A percentile compares a stretch with the other conserved stretches of the same genome.
Conservation (phyloP, 2,888 invertebrate genomes). For the Hyalella azteca region DNA sequence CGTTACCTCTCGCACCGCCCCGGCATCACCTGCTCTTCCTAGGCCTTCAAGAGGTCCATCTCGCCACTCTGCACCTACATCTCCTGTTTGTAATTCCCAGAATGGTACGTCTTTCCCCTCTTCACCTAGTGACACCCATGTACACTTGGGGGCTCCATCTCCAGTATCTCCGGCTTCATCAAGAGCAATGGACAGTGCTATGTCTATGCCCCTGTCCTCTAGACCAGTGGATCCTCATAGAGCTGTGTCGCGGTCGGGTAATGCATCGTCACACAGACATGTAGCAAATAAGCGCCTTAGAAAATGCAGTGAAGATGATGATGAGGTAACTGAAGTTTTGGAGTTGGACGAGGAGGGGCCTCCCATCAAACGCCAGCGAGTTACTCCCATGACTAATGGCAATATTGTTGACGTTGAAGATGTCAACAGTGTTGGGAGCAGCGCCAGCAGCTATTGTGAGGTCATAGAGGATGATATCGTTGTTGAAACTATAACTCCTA, state of each 20-base stretch:
- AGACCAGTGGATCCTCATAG: background rate
- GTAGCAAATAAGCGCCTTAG: conserved; percentile 27
- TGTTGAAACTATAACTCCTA: background rate
- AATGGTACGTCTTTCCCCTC: conserved; percentile 6
- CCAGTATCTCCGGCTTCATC: background rate
- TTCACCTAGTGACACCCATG: conserved; percentile 13
- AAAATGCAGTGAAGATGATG: background rate
- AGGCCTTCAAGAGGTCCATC: background rate
- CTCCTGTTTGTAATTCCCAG: conserved; percentile 13
- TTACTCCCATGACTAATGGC: conserved; percentile 18
- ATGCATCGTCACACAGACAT: background rate
- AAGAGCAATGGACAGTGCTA: background rate
- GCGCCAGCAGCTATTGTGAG: conserved; percentile 23
- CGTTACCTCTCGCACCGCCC: conserved; percentile 4
- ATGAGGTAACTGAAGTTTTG: conserved; percentile 2
- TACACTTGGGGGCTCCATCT: background rate
- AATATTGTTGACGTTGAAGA: conserved; percentile 23
- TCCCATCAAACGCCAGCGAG: background rate
- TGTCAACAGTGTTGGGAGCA: conserved; percentile 9
- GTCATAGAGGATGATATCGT: conserved; percentile 25
- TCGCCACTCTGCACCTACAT: conserved; percentile 24
- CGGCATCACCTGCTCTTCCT: conserved; percentile 16
- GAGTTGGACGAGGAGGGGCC: conserved; percentile 11
- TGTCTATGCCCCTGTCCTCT: background rate
- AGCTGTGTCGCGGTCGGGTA: background rate